Base-by-base conservation (phyloP, 2,797 vertebrate genomes). In the Lepilemur ruficaudatus region DNA sequence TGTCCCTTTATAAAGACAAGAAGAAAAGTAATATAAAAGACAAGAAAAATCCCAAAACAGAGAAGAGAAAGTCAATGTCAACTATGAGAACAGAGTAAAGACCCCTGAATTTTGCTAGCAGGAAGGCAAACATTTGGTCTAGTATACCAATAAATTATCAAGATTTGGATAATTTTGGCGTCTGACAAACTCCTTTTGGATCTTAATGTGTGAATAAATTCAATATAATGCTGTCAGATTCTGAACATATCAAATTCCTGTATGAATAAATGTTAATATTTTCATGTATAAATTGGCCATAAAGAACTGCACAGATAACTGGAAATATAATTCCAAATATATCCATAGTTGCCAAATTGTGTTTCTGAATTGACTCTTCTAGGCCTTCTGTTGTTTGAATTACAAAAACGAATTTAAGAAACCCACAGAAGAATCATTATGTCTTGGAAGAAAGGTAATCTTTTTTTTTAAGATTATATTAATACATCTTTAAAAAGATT, bases 321-420 rank as follows among this genome's bases (percentile, higher is more conserved):
- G 76, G 32, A 89, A 94, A 94, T 70, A 76, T 30, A 83, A 35
- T 93, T 93, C 92, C 22, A 95, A 94, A 75, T 92, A 57, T 13
- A 92, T 48, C 32, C n/a, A 67, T 12, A 92, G 48, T 79, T 94
- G 38, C n/a, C 38, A 93, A 83, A 91, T 17, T 92, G 5, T 86
- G 22, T 76, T 83, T 96, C n/a, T 91, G 35, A 86, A 30, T 75
- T 35, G 22, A 59, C 69, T 92, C 10, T 69, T 72, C 65, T 12
- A 59, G 11, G 22, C 5, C n/a, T 90, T 91, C 78, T 57, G 25
- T 69, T 92, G 30, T 89, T 76, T 93, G 57, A 91, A 59, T 84
- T 65, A 83, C 81, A 84, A 92, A 65, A 69, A 35, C 2, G 2
- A 88, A 59, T 80, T 87, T 85, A 67, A 81, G 20, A 92, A 70